These are phyloP conservation scores for Lepus americanus DNA, from an alignment of 2,113 vertebrate species.

Conservation along the genomic window DNA sequence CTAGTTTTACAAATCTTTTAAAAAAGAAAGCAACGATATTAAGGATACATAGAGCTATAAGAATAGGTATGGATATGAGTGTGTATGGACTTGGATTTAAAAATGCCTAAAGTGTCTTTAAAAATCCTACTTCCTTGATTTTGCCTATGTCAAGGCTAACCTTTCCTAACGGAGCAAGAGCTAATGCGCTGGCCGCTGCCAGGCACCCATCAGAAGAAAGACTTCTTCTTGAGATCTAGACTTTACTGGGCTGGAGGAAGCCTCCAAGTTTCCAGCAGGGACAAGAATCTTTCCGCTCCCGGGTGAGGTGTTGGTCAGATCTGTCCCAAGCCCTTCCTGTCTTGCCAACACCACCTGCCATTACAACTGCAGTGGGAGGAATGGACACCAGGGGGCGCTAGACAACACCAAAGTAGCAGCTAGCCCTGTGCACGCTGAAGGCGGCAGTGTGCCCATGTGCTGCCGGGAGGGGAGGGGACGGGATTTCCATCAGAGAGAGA, in stretches of 20 bases:
- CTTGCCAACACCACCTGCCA: rapidly evolving
- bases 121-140: not conserved
- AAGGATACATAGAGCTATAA: not conserved
- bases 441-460: rapidly evolving
- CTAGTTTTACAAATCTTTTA: too few species aligned
- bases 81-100: not conserved
- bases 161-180: not conserved
- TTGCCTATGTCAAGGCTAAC: not conserved
- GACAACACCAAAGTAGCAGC: not conserved
- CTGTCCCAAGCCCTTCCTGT: rapidly evolving
- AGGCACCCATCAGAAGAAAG: not conserved
- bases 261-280: not conserved
- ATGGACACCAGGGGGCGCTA: slow-evolving; percentile 43
- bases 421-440: rapidly evolving
- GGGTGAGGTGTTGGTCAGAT: not conserved
- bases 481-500: not conserved
- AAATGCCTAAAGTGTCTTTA: not conserved
- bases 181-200: not conserved
- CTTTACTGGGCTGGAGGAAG: not conserved
- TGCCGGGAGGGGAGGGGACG: too few species aligned
- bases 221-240: not conserved
- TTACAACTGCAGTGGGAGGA: not conserved
- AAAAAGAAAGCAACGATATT: not conserved
- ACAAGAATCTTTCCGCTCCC: not conserved
- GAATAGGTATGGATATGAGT: not conserved